Evolutionary conservation across 2,888 invertebrate genomes (phyloP).

Genomic region (Anarsia innoxiella): DNA sequence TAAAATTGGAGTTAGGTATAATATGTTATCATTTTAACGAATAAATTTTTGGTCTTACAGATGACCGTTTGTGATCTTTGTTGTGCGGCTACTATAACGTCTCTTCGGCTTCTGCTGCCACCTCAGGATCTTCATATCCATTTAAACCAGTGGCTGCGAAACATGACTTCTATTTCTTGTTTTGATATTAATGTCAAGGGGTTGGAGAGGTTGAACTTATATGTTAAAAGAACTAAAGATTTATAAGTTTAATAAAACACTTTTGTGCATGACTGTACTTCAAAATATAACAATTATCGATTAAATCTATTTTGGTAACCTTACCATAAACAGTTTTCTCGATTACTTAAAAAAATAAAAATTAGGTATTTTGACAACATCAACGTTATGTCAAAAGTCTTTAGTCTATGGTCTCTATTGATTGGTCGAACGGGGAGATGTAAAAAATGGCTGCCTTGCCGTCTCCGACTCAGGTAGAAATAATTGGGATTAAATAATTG

Average conservation of each 20-base stretch:
- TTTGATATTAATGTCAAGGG: slow-evolving; percentile 45
- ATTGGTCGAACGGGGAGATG: slow-evolving; percentile 74
- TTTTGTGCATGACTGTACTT: too few relatives aligned
- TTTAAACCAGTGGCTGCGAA: slow-evolving; percentile 52
- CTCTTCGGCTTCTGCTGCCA: slow-evolving; percentile 52
- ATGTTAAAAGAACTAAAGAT: slow-evolving; percentile 23
- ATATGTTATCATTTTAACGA: background rate
- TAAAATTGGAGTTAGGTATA: background rate
- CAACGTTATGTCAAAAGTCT: slow-evolving; percentile 43
- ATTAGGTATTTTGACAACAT: too few relatives aligned
- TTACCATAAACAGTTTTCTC: too few relatives aligned
- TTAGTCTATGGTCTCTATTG: slow-evolving; percentile 67
- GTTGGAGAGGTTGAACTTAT: slow-evolving; percentile 31
- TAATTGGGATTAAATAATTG: slow-evolving; percentile 45
- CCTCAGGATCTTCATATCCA: slow-evolving; percentile 40
- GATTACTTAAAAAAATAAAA: too few relatives aligned
- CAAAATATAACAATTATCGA: too few relatives aligned
- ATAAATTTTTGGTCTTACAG: slow-evolving; percentile 45
- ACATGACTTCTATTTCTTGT: slow-evolving; percentile 33
- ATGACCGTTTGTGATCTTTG: slow-evolving; percentile 55
- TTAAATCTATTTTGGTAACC: too few relatives aligned
- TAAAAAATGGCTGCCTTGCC: slow-evolving; percentile 90
- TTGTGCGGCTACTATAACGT: slow-evolving; percentile 58
- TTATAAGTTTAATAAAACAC: too few relatives aligned
- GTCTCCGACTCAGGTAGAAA: slow-evolving; percentile 87